These are phyloP conservation scores for Abrostola tripartita DNA, from an alignment of 2,888 invertebrate species.

Conservation along the genomic window DNA sequence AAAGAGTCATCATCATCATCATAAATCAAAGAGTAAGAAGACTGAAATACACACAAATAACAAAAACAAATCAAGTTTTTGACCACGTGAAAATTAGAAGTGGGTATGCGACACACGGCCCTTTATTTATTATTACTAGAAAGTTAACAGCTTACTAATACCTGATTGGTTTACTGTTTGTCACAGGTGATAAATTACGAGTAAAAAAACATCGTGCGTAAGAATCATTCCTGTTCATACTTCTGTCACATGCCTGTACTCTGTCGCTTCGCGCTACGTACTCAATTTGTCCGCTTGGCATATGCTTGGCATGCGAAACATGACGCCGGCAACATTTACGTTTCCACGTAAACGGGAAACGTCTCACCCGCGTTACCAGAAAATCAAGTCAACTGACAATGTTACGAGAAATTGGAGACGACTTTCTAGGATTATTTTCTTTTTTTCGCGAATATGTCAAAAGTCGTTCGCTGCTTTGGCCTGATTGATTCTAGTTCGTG, in stretches of 20 bases:
- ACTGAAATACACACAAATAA: too few relatives aligned
- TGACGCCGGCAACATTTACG: constrained; percentile 74
- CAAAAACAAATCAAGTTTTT: too few relatives aligned
- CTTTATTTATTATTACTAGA: too few relatives aligned
- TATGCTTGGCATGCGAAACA: constrained; percentile 70
- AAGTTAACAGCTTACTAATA: too few relatives aligned
- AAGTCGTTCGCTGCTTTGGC: constrained; percentile 33
- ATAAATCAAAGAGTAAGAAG: too few relatives aligned
- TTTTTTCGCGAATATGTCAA: constrained; percentile 42
- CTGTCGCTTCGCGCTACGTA: constrained; percentile 52
- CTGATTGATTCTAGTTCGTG: constrained; percentile 41
- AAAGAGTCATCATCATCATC: too few relatives aligned
- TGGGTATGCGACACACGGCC: too few relatives aligned
- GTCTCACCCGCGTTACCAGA: constrained; percentile 69
- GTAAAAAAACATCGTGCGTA: background rate
- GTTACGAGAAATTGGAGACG: constrained; percentile 65
- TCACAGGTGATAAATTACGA: background rate
- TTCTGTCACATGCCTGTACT: constrained; percentile 33
- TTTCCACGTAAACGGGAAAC: constrained; percentile 67
- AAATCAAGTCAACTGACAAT: constrained; percentile 74
- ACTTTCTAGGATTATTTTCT: constrained; percentile 56
- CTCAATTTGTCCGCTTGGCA: constrained; percentile 75
- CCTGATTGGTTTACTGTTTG: too few relatives aligned
- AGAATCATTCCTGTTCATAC: constrained; percentile 5
- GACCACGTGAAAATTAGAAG: too few relatives aligned